Conservation (phyloP, 2,888 invertebrate genomes). For the Cantharis rustica region DNA sequence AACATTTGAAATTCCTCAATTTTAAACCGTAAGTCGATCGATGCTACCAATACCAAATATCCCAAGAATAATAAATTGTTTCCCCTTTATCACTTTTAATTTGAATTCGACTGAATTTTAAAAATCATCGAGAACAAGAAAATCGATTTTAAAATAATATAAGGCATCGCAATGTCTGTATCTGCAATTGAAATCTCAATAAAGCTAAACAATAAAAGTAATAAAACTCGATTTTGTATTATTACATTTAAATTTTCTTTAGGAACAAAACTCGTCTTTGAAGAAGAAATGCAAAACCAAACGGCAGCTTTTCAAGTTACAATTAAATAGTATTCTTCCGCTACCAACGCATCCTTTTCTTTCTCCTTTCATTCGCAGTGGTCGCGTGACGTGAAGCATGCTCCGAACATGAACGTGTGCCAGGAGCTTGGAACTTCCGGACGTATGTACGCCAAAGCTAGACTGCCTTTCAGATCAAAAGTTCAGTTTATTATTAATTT, state of each 20-base stretch:
- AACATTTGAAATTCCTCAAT: neutral
- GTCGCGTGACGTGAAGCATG: constrained; percentile 40
- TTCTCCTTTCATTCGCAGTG: constrained; percentile 31
- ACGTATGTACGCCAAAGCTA: constrained; percentile 22
- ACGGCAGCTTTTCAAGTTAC: neutral
- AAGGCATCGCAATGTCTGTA: neutral
- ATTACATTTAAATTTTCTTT: neutral
- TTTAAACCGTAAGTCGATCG: neutral
- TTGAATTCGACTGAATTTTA: neutral
- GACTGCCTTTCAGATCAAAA: neutral
- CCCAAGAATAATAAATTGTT: neutral
- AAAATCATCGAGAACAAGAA: neutral
- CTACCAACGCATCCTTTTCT: constrained; percentile 12
- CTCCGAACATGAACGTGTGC: constrained; percentile 37
- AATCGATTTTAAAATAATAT: neutral
- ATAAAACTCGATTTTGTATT: neutral
- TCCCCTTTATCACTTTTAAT: neutral
- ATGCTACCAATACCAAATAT: neutral
- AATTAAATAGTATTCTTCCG: constrained; percentile 15
- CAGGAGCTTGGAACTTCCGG: constrained; percentile 38
- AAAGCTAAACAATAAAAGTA: neutral
- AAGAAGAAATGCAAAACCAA: neutral
- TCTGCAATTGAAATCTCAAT: neutral
- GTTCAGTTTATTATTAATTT: neutral
- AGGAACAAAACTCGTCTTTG: neutral